Evolutionary conservation across 2,113 vertebrate genomes (phyloP).

Genomic region (Pipra filicauda): DNA sequence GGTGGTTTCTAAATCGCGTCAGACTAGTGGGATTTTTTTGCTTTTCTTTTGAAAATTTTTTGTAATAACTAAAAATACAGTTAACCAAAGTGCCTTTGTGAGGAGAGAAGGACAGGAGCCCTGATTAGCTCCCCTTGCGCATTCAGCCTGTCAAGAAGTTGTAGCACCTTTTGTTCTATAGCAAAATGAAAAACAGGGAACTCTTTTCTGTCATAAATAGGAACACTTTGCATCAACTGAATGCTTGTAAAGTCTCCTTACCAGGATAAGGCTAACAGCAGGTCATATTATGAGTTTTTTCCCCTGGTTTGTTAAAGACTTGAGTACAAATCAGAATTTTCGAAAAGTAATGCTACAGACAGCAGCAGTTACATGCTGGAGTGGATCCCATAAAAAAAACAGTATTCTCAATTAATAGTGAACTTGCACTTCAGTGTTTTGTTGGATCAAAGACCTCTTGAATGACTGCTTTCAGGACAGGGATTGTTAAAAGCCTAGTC

Average conservation of each 20-base stretch:
- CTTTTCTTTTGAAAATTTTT: neutral
- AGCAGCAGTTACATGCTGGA: neutral
- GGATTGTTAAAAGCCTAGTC: neutral
- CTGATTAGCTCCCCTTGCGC: neutral
- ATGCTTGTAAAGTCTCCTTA: neutral
- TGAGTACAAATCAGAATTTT: neutral
- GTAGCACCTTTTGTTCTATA: neutral
- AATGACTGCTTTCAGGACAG: neutral
- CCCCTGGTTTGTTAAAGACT: neutral
- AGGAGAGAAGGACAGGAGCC: neutral
- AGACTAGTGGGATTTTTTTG: too few species aligned
- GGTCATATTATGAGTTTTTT: neutral
- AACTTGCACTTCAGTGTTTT: neutral
- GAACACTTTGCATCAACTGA: neutral
- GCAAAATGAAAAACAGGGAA: neutral
- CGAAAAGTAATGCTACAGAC: neutral
- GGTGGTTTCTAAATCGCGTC: neutral
- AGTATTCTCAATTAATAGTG: neutral
- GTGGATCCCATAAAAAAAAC: neutral
- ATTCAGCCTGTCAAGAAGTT: neutral
- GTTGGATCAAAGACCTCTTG: neutral
- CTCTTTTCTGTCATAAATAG: neutral
- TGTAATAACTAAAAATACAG: neutral
- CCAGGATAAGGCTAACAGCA: neutral
- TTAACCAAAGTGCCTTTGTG: neutral